These are phyloP conservation scores for Caenorhabditis macrosperma DNA, from an alignment of 2,888 invertebrate species.

Conservation along the genomic window DNA sequence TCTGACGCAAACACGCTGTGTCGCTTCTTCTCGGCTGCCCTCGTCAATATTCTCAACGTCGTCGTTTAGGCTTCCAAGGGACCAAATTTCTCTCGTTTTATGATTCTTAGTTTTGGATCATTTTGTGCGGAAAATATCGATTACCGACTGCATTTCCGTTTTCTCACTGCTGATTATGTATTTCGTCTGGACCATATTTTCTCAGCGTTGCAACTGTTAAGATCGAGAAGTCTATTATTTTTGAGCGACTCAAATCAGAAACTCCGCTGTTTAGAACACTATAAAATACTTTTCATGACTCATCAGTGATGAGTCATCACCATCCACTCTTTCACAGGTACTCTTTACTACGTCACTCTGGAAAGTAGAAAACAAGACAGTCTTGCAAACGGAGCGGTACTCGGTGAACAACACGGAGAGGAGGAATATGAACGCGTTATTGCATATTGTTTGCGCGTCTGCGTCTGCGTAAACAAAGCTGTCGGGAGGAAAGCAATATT, in stretches of 20 bases:
- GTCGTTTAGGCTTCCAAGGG: conserved; percentile 10
- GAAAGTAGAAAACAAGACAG: not conserved
- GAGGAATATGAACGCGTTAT: conserved; percentile 17
- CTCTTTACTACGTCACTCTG: not conserved
- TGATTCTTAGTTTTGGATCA: not conserved
- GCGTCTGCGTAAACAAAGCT: conserved; percentile 46
- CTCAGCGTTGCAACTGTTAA: too few relatives aligned
- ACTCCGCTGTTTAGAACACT: too few relatives aligned
- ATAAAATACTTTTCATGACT: too few relatives aligned
- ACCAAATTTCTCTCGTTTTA: not conserved
- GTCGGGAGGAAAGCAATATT: not conserved
- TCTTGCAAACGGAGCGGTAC: not conserved
- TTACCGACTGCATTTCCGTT: too few relatives aligned
- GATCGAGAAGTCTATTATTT: too few relatives aligned
- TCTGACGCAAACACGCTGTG: conserved; percentile 34
- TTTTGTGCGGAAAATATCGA: too few relatives aligned
- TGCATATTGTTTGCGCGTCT: conserved; percentile 19
- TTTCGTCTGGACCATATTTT: too few relatives aligned
- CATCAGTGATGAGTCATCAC: too few relatives aligned
- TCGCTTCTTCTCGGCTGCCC: conserved; percentile 16
- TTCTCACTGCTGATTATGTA: too few relatives aligned
- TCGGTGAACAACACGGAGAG: not conserved
- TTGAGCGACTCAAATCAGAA: not conserved
- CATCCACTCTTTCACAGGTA: not conserved
- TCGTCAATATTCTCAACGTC: conserved; percentile 4